Conservation (phyloP, 2,113 vertebrate species). For the Lynx canadensis region DNA sequence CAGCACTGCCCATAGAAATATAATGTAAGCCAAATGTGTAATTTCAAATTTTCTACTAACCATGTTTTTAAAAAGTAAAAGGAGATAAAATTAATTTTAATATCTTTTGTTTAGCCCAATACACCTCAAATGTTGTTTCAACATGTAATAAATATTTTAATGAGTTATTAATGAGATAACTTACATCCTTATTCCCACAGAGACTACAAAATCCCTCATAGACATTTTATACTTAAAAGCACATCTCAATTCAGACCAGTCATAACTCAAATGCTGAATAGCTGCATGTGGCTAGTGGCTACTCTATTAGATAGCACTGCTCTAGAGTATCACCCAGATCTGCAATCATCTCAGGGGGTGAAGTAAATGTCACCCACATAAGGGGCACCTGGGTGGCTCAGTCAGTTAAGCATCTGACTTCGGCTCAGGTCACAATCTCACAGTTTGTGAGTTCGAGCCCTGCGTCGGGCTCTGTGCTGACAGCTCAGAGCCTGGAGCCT, state of each 20-base stretch:
- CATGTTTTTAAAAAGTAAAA: background rate
- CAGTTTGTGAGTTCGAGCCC: too few relatives aligned
- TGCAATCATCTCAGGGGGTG: background rate
- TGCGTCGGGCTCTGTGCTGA: too few relatives aligned
- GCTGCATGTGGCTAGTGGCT: background rate
- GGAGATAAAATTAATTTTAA: background rate
- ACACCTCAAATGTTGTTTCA: background rate
- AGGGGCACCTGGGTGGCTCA: too few relatives aligned
- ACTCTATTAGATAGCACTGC: background rate
- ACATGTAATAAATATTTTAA: background rate
- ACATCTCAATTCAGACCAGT: background rate
- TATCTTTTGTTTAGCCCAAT: background rate
- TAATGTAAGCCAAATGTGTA: background rate
- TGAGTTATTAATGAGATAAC: background rate
- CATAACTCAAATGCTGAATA: background rate
- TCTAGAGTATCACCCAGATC: background rate
- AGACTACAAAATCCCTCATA: constrained; percentile 3
- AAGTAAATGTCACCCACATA: background rate
- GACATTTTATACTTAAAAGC: background rate
- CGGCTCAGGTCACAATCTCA: too few relatives aligned
- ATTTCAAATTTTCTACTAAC: background rate
- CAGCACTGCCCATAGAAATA: background rate
- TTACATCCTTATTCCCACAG: background rate
- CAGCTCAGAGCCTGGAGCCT: too few relatives aligned
- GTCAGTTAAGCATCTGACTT: too few relatives aligned